Evolutionary conservation across 2,888 invertebrate species (phyloP).

Genomic region (Hirtodrosophila duncani): DNA sequence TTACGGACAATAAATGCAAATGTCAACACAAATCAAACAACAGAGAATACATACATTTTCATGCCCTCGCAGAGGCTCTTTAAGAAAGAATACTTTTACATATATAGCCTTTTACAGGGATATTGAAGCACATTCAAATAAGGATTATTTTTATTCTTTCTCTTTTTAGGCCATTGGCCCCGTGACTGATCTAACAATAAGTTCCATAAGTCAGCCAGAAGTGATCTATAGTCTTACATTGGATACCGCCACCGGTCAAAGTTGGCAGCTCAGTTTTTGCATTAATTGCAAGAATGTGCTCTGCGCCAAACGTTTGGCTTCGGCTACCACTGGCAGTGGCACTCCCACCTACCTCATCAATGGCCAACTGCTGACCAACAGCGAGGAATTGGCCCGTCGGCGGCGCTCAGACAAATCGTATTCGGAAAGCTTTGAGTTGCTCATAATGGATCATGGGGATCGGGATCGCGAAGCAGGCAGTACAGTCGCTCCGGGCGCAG

Average conservation of each 20-base stretch:
- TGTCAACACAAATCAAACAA: constrained; percentile 68
- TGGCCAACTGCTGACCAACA: constrained; percentile 78
- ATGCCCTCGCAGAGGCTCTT: too few relatives aligned
- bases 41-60: too few relatives aligned
- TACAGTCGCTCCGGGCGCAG: constrained; percentile 79
- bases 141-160: constrained; percentile 9
- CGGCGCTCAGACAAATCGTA: constrained; percentile 83
- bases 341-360: constrained; percentile 68
- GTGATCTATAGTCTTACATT: constrained; percentile 68
- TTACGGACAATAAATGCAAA: constrained; percentile 62
- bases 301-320: constrained; percentile 62
- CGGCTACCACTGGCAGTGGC: constrained; percentile 24
- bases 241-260: constrained; percentile 40
- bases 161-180: constrained; percentile 73
- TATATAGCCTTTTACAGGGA: background rate
- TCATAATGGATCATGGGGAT: constrained; percentile 79
- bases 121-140: background rate
- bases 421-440: constrained; percentile 85
- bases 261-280: constrained; percentile 75
- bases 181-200: constrained; percentile 68
- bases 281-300: constrained; percentile 75
- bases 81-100: background rate
- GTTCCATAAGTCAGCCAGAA: constrained; percentile 67
- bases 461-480: background rate
- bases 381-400: constrained; percentile 81